Conservation (phyloP, 1,140 invertebrate genomes). For the Aporrectodea caliginosa region DNA sequence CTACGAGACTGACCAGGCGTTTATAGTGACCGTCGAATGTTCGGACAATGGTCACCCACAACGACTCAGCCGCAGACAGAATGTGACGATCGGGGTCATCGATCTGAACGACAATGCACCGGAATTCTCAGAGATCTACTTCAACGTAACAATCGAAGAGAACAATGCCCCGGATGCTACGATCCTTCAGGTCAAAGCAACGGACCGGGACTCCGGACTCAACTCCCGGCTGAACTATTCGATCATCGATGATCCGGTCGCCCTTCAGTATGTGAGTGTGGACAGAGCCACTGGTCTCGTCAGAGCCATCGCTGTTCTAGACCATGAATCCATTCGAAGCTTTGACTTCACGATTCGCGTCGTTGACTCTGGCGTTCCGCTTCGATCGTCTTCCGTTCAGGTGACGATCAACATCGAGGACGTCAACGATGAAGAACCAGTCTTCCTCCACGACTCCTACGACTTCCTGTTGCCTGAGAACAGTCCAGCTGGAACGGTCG, state of each 20-base stretch:
- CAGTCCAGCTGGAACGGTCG: neutral
- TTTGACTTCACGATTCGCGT: constrained; percentile 8
- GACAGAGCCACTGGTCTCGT: neutral
- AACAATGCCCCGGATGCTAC: constrained; percentile 1
- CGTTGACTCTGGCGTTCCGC: neutral
- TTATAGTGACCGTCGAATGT: constrained; percentile 1
- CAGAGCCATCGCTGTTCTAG: constrained; percentile 1
- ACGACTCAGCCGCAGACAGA: neutral
- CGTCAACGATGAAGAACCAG: constrained; percentile 19
- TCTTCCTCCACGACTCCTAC: neutral
- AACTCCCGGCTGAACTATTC: constrained; percentile 3
- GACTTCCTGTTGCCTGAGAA: constrained; percentile 15
- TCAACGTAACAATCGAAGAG: constrained; percentile 9
- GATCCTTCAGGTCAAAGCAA: neutral
- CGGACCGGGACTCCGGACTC: constrained; percentile 7
- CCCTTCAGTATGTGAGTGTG: neutral
- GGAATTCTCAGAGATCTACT: neutral
- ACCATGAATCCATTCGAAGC: constrained; percentile 6
- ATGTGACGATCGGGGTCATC: neutral
- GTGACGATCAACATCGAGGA: constrained; percentile 9
- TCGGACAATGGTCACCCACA: constrained; percentile 4
- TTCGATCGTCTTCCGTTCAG: neutral
- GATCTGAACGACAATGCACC: constrained; percentile 24
- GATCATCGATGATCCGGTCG: neutral
- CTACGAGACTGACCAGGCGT: constrained; percentile 1